Evolutionary conservation across 2,888 invertebrate genomes (phyloP).

Genomic region (Lottia scabra): DNA sequence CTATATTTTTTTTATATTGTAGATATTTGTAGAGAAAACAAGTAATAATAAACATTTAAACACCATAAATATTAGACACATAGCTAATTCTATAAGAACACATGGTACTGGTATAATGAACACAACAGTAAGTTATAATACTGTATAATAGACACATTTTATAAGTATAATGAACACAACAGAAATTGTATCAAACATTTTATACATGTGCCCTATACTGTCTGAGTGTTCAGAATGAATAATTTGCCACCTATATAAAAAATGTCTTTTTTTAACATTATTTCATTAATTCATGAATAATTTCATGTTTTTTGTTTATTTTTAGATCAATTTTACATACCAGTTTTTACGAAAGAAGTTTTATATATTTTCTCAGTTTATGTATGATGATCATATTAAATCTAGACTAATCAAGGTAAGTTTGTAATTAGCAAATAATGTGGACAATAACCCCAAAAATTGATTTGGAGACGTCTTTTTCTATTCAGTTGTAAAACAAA

Average conservation of each 20-base stretch:
- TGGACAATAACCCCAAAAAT: too few species aligned
- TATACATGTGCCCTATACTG: too few species aligned
- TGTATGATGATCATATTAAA: conserved; percentile 98
- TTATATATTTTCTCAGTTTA: conserved; percentile 93
- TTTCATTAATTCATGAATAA: too few species aligned
- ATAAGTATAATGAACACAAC: too few species aligned
- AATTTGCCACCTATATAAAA: too few species aligned
- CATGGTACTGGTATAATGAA: conserved; percentile 97
- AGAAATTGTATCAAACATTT: too few species aligned
- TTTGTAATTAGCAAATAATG: background rate
- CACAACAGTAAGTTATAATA: conserved; percentile 77
- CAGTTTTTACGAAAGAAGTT: conserved; percentile 95
- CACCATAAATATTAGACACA: conserved; percentile 93
- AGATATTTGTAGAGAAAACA: conserved; percentile 89
- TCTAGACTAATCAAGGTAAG: conserved; percentile 84
- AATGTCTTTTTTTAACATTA: too few species aligned
- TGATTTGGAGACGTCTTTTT: too few species aligned
- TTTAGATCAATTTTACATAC: conserved; percentile 71
- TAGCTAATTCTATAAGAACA: conserved; percentile 95
- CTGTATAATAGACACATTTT: too few species aligned
- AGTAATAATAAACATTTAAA: conserved; percentile 94
- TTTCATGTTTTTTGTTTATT: conserved; percentile 12
- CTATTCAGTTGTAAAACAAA: too few species aligned
- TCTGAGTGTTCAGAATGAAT: too few species aligned
- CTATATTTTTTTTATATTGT: conserved; percentile 23